Conservation (phyloP, 1,140 invertebrate genomes). For the Dreissena polymorpha region DNA sequence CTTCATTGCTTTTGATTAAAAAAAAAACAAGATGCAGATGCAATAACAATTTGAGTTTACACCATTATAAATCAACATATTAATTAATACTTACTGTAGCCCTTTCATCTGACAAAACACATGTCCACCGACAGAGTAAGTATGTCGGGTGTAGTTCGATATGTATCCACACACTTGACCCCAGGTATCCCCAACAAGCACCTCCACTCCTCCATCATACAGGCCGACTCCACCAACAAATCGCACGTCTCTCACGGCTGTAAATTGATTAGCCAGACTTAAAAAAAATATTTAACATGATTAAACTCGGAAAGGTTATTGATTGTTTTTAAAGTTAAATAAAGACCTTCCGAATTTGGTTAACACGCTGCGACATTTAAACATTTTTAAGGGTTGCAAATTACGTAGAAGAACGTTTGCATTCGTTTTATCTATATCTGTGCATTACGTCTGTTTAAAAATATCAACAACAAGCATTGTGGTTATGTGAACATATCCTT, state of each 20-base stretch:
- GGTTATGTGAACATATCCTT: too few species aligned
- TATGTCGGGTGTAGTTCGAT: not conserved
- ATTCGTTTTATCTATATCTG: not conserved
- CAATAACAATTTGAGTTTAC: too few species aligned
- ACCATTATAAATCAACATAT: too few species aligned
- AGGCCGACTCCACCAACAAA: not conserved
- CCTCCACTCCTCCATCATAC: not conserved
- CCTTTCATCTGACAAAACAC: too few species aligned
- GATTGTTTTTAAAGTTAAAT: too few species aligned
- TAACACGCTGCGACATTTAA: not conserved
- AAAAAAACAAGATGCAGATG: too few species aligned
- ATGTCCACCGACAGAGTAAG: too few species aligned
- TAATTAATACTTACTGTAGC: too few species aligned
- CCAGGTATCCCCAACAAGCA: constrained; percentile 4
- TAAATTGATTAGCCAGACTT: not conserved
- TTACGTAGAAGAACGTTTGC: not conserved
- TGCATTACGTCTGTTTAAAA: not conserved
- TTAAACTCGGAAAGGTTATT: too few species aligned
- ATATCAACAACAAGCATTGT: too few species aligned
- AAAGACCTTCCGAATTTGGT: too few species aligned
- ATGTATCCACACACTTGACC: not conserved
- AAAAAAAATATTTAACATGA: not conserved
- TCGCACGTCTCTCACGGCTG: not conserved
- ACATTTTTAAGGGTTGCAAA: not conserved
- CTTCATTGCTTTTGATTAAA: too few species aligned